Conservation (phyloP, 2,888 invertebrate species). For the Leptinotarsa haldemani region DNA sequence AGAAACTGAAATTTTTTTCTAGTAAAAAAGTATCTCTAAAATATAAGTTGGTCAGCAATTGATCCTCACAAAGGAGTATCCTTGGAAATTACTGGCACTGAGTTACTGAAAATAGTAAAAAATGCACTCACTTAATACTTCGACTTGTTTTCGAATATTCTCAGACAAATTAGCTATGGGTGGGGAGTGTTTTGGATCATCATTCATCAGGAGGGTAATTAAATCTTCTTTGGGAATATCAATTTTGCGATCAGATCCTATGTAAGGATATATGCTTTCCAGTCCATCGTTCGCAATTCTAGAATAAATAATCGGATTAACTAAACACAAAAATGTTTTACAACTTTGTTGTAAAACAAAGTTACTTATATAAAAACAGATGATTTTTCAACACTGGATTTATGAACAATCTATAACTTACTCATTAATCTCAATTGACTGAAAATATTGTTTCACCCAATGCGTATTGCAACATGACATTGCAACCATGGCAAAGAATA, state of each 20-base stretch:
- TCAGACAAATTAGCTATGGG: slow-evolving; percentile 76
- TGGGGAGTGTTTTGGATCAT: slow-evolving; percentile 83
- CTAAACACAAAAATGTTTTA: neutral
- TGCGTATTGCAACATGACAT: no score
- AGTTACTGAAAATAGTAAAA: neutral
- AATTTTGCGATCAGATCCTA: slow-evolving; percentile 77
- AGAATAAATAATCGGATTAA: slow-evolving; percentile 37
- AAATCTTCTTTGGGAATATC: slow-evolving; percentile 81
- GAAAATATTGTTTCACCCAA: no score
- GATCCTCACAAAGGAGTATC: no score
- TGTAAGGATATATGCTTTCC: slow-evolving; percentile 77
- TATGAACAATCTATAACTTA: no score
- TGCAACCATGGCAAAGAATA: no score
- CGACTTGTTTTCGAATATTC: slow-evolving; percentile 75
- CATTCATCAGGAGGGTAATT: slow-evolving; percentile 80
- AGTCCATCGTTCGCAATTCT: slow-evolving; percentile 92
- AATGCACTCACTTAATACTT: slow-evolving; percentile 74
- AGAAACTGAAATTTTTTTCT: no score
- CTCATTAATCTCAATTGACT: no score
- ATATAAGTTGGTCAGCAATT: no score
- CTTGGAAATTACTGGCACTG: neutral
- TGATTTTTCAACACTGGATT: no score
- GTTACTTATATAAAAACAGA: no score
- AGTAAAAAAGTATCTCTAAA: no score
- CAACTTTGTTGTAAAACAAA: neutral